Evolutionary conservation across 2,113 vertebrate species (phyloP).

Genomic region (Geococcyx californianus): DNA sequence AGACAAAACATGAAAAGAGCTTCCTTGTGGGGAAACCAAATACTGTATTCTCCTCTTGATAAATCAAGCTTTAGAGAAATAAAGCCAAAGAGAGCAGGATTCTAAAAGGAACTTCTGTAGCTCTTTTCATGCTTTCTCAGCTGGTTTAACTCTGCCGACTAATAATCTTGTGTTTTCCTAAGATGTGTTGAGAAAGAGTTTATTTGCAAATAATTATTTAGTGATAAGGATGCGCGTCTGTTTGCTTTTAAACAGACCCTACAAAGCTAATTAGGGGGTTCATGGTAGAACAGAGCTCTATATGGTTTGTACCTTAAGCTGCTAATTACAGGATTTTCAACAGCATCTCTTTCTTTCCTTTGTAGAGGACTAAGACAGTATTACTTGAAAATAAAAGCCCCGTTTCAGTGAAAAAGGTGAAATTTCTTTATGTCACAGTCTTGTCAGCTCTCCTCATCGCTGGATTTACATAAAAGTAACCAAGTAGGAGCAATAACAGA

Average conservation of each 20-base stretch:
- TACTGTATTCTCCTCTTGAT: constrained; percentile 62
- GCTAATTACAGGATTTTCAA: constrained; percentile 19
- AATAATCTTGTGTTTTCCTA: constrained; percentile 46
- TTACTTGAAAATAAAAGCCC: constrained; percentile 13
- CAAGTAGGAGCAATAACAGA: constrained; percentile 33
- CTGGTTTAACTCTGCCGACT: constrained; percentile 31
- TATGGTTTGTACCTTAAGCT: constrained; percentile 20
- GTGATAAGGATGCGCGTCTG: constrained; percentile 13
- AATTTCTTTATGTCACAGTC: constrained; percentile 28
- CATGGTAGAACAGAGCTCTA: not conserved
- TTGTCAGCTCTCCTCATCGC: constrained; percentile 35
- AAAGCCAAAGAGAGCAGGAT: constrained; percentile 52
- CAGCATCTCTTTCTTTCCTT: constrained; percentile 24
- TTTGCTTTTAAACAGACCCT: constrained; percentile 42
- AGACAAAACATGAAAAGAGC: constrained; percentile 71
- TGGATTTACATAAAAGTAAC: constrained; percentile 62
- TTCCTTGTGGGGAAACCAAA: constrained; percentile 70
- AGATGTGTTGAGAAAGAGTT: constrained; percentile 42
- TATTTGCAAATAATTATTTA: constrained; percentile 42
- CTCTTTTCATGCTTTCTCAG: constrained; percentile 58
- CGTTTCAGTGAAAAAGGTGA: constrained; percentile 33
- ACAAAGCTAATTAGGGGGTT: constrained; percentile 15
- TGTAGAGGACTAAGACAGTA: not conserved
- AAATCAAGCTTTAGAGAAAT: constrained; percentile 63
- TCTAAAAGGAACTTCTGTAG: constrained; percentile 58